These are phyloP conservation scores for Brachionus rotundiformis DNA, from an alignment of 1,140 invertebrate genomes.

Conservation along the genomic window DNA sequence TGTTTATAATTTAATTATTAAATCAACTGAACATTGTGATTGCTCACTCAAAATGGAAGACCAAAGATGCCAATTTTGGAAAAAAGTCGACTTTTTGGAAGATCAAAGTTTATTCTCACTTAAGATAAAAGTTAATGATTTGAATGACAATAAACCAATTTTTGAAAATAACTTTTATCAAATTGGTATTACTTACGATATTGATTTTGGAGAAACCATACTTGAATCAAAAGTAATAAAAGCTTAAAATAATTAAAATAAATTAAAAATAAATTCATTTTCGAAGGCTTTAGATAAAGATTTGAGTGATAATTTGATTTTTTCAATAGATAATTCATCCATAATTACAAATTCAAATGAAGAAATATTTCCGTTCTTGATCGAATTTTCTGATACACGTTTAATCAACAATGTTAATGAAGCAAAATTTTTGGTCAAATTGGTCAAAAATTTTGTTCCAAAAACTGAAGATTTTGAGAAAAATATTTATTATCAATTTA, in stretches of 20 bases:
- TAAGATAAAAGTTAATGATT: not conserved
- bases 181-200: conserved; percentile 42
- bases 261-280: not conserved
- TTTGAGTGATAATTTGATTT: not conserved
- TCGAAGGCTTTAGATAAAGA: not conserved
- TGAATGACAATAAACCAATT: conserved; percentile 37
- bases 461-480: not conserved
- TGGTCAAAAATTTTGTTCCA: not conserved
- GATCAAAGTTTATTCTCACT: not conserved
- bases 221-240: conserved; percentile 27
- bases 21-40: conserved; percentile 36
- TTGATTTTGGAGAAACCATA: conserved; percentile 46
- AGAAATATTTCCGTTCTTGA: not conserved
- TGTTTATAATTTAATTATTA: conserved; percentile 3
- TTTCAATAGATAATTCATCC: not conserved
- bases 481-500: conserved; percentile 41
- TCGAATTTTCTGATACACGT: not conserved
- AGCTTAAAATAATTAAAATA: not conserved
- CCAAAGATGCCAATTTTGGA: not conserved
- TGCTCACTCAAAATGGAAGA: not conserved
- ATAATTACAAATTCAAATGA: not conserved
- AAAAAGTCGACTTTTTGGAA: not conserved
- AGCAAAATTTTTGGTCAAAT: not conserved
- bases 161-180: conserved; percentile 46
- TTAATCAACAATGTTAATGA: not conserved